phyloP scores from a whole-genome alignment of 2,113 vertebrate species.

The Gobio gobio region DNA sequence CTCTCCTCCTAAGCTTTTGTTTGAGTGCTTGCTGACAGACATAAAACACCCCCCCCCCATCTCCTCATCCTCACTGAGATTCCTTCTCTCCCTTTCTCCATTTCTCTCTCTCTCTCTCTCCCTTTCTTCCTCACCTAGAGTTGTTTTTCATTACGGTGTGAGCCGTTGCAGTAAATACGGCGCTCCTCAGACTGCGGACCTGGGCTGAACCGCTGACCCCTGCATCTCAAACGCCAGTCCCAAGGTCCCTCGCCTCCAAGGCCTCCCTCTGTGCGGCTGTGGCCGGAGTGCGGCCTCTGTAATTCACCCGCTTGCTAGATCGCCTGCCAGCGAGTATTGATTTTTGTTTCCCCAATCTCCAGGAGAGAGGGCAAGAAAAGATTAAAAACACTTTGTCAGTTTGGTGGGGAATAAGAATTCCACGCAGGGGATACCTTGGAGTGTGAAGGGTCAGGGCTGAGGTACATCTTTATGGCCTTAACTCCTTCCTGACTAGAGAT shows the following conservation, averaged over 20 bases:
- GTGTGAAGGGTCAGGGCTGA: conserved; percentile 76
- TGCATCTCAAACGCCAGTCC: conserved; percentile 73
- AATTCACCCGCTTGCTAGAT: conserved; percentile 93
- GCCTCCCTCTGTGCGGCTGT: conserved; percentile 73
- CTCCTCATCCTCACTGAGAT: conserved; percentile 3
- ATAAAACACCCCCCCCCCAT: conserved; percentile 18
- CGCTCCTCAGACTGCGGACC: conserved; percentile 72
- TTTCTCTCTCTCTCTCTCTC: background rate
- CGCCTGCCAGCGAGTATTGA: conserved; percentile 99
- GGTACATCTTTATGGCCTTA: conserved; percentile 82
- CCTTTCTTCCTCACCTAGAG: conserved; percentile 56
- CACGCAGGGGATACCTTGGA: conserved; percentile 84
- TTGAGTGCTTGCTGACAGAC: conserved; percentile 36
- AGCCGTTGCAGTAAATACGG: conserved; percentile 80
- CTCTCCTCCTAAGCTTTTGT: conserved; percentile 41
- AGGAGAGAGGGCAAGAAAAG: conserved; percentile 98
- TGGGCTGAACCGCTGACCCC: conserved; percentile 75
- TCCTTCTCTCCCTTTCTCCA: background rate
- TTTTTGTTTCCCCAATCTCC: conserved; percentile 99
- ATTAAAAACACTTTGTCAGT: conserved; percentile 99
- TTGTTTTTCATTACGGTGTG: conserved; percentile 74
- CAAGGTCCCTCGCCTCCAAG: conserved; percentile 77
- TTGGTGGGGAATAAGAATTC: conserved; percentile 99
- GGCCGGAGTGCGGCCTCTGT: conserved; percentile 73
- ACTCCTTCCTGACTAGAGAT: conserved; percentile 70